Percentiles rank a stretch among this genome's conserved stretches.
phyloP scores from a whole-genome alignment of 2,888 invertebrate species.

The Ditula angustiorana region DNA sequence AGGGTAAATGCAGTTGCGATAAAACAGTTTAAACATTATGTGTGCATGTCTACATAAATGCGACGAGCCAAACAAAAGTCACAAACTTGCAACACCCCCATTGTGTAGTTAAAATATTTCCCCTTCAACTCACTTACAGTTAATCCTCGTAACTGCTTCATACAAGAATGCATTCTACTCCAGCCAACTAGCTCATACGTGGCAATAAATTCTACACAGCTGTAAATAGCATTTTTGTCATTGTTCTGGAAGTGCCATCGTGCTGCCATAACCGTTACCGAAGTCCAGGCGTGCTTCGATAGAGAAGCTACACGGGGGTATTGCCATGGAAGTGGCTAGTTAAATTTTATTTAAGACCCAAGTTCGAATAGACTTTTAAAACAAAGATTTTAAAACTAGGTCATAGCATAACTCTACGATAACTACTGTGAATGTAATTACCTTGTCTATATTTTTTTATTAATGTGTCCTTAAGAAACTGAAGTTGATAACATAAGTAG shows the following conservation, averaged over 20 bases:
- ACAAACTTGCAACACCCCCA: too few relatives aligned
- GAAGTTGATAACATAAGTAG: too few relatives aligned
- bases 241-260: conserved; percentile 31
- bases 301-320: conserved; percentile 5
- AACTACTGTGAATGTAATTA: too few relatives aligned
- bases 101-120: neutral
- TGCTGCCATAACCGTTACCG: conserved; percentile 36
- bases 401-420: too few relatives aligned
- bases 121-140: neutral
- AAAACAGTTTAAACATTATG: too few relatives aligned
- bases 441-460: too few relatives aligned
- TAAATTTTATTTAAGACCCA: neutral
- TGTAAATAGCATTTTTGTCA: conserved; percentile 38
- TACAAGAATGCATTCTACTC: conserved; percentile 6
- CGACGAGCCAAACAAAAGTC: too few relatives aligned
- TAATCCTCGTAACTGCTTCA: neutral
- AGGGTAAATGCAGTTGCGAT: too few relatives aligned
- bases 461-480: too few relatives aligned
- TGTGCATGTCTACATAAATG: too few relatives aligned
- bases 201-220: conserved; percentile 27
- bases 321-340: conserved; percentile 5
- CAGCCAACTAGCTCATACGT: conserved; percentile 6
- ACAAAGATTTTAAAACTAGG: neutral
- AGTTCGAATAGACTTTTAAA: neutral
- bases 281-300: conserved; percentile 35